phyloP scores from a whole-genome alignment of 2,113 vertebrate genomes.

The Lampris megalopsis region DNA sequence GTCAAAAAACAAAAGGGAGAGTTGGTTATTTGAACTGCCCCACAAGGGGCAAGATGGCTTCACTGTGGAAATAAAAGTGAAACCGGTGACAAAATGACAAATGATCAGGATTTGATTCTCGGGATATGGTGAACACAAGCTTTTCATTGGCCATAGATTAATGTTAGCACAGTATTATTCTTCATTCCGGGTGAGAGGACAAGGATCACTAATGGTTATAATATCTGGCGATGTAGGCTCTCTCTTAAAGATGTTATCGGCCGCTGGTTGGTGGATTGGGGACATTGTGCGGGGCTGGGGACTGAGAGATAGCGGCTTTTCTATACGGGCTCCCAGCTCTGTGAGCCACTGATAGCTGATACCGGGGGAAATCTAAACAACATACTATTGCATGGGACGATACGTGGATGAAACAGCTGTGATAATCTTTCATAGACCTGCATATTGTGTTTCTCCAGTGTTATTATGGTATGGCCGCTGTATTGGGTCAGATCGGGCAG shows the following conservation, averaged over 20 bases:
- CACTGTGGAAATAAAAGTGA: conserved; percentile 15
- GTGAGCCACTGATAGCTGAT: conserved; percentile 45
- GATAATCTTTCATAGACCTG: conserved; percentile 56
- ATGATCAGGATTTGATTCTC: conserved; percentile 31
- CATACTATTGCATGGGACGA: not conserved
- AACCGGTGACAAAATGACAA: conserved; percentile 52
- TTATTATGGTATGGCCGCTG: not conserved
- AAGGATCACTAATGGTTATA: conserved; percentile 75
- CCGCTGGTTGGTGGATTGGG: conserved; percentile 55
- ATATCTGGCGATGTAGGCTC: conserved; percentile 60
- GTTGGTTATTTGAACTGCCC: no score
- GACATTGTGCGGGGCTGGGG: conserved; percentile 36
- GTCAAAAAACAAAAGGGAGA: no score
- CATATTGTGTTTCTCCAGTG: not conserved
- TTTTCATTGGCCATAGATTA: conserved; percentile 52
- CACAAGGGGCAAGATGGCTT: not conserved
- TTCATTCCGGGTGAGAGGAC: conserved; percentile 67
- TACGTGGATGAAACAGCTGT: conserved; percentile 57
- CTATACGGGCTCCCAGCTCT: conserved; percentile 26
- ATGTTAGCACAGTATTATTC: conserved; percentile 63
- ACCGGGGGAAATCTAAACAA: conserved; percentile 39
- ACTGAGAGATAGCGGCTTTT: conserved; percentile 64
- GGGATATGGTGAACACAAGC: conserved; percentile 16
- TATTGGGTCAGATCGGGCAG: no score
- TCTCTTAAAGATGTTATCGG: conserved; percentile 68